These are phyloP conservation scores for Empis stercorea DNA, from an alignment of 2,888 invertebrate genomes.

Conservation along the genomic window DNA sequence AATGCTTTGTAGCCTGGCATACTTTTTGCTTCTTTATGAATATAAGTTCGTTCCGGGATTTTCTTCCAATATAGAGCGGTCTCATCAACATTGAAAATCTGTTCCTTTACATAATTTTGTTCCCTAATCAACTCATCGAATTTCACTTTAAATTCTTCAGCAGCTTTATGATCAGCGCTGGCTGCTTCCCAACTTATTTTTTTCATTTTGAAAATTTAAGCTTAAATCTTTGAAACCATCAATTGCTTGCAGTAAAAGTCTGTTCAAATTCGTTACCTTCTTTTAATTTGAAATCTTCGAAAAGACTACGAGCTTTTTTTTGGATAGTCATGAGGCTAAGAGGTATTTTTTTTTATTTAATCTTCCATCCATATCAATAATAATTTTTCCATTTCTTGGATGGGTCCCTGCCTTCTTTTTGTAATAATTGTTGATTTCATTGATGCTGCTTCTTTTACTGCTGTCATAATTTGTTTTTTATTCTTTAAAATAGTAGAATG, in stretches of 20 bases:
- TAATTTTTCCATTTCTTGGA: slow-evolving; percentile 13
- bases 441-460: too few relatives aligned
- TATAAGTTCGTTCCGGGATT: slow-evolving; percentile 24
- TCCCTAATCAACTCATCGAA: slow-evolving; percentile 16
- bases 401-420: slow-evolving; percentile 5
- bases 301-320: slow-evolving; percentile 2
- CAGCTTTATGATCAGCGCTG: slow-evolving; percentile 13
- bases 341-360: slow-evolving; percentile 10
- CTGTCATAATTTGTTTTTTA: too few relatives aligned
- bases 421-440: too few relatives aligned
- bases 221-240: slow-evolving; percentile 14
- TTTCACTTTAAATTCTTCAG: slow-evolving; percentile 12
- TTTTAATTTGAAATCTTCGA: not conserved
- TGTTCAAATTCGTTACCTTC: not conserved
- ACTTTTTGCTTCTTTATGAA: slow-evolving; percentile 20
- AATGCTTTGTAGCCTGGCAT: slow-evolving; percentile 17
- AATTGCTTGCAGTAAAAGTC: slow-evolving; percentile 2
- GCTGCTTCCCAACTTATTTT: slow-evolving; percentile 15
- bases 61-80: slow-evolving; percentile 21
- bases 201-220: slow-evolving; percentile 16
- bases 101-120: slow-evolving; percentile 17
- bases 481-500: too few relatives aligned
- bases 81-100: slow-evolving; percentile 21
- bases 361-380: slow-evolving; percentile 11
- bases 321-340: slow-evolving; percentile 4